Base-by-base conservation (phyloP, 2,888 invertebrate genomes). In the Lacanobia wlatinum region DNA sequence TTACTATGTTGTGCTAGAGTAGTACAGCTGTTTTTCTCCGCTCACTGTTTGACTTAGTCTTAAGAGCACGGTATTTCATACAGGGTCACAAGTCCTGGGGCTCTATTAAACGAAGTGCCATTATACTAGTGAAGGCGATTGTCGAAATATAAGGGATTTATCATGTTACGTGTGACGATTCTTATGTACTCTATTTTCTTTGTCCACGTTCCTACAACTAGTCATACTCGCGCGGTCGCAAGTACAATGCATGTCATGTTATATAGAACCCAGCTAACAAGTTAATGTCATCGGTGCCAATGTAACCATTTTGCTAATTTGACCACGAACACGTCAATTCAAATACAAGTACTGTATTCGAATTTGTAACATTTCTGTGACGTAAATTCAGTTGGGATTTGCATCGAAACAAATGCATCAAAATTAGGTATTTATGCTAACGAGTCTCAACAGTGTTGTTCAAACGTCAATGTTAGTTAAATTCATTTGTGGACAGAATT, bases 381-480 rank as follows among this genome's bases (percentile, higher is more conserved):
- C 52, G 34, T 4, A 12, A 40, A 81, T 50, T 21, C 56, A 8
- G 16, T 16, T 46, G 64, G 70, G 64, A 74, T 56, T 69, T 46
- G 40, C 58, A 80, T 63, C 3, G 62, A 73, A 80, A 70, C 58
- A 84, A 84, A 73, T 66, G 62, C 63, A 66, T 61, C 21, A 48
- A 52, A 69, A 84, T 71, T 58, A 71, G 61, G 28, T 60, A 69
- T 71, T 72, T 67, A 76, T 72, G 72, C 23, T 71, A 84, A 76
- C 23, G 46, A 70, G 59, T 4, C 48, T 9, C 43, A 16, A 61
- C 56, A 56, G 14, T 67, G 52, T 53, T 34, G 50, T 63, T 65
- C 50, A 67, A 64, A 68, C 48, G 52, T 64, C 34, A 81, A 43
- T 82, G 72, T 71, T 65, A 70, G 60, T 70, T 60, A 46, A 80